phyloP scores from a whole-genome alignment of 2,797 vertebrate genomes.

The Podarcis siculus region DNA sequence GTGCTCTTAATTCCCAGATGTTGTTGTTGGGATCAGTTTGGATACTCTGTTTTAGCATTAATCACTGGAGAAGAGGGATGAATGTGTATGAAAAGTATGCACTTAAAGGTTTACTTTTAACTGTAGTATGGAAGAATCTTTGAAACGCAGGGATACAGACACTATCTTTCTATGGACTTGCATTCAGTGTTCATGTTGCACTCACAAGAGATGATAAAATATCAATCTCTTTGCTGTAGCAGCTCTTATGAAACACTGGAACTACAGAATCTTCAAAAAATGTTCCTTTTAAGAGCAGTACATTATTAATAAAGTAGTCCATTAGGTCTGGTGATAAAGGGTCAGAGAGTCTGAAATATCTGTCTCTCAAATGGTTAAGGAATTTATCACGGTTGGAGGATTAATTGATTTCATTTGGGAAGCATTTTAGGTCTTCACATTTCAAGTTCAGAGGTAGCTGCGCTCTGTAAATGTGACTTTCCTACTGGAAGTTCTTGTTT shows the following conservation, averaged over 20 bases:
- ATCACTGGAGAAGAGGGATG: conserved; percentile 24
- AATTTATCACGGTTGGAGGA: conserved; percentile 80
- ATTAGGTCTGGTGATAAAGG: conserved; percentile 82
- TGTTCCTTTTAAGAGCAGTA: conserved; percentile 83
- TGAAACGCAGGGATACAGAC: conserved; percentile 47
- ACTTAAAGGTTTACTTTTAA: conserved; percentile 54
- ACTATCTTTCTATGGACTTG: conserved; percentile 59
- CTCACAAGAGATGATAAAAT: conserved; percentile 78
- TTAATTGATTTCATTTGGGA: conserved; percentile 84
- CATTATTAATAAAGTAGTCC: conserved; percentile 87
- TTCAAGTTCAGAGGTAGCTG: conserved; percentile 67
- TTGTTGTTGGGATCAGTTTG: not conserved
- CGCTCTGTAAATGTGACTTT: conserved; percentile 60
- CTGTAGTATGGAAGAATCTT: conserved; percentile 48
- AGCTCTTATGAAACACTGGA: conserved; percentile 76
- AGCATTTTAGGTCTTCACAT: conserved; percentile 75
- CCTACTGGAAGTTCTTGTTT: conserved; percentile 59
- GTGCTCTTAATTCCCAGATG: not conserved
- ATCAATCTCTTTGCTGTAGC: conserved; percentile 79
- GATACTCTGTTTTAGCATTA: conserved; percentile 19
- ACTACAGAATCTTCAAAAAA: conserved; percentile 77
- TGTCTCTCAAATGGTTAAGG: conserved; percentile 81
- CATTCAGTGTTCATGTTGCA: conserved; percentile 78
- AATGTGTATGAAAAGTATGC: conserved; percentile 9
- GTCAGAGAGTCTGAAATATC: conserved; percentile 81